Base-by-base conservation (phyloP, 2,888 invertebrate genomes). In the Pseudoips prasinana region DNA sequence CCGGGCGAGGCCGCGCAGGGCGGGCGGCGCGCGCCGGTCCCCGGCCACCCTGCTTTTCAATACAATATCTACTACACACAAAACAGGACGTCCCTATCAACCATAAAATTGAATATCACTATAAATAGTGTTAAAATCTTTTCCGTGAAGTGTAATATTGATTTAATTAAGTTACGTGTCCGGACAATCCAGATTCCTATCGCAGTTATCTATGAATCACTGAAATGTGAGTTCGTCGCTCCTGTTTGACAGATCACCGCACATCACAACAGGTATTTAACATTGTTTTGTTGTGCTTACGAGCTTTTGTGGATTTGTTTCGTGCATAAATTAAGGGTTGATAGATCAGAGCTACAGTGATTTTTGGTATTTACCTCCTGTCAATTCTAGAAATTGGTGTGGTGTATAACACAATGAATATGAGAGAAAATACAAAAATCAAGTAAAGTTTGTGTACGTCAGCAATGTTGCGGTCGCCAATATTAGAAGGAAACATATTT, bases 1-100 rank as follows among this genome's bases (percentile, higher is more conserved):
- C 67, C 77, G 73, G 61, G 53, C 61, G 58, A 65, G 59, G 57
- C 54, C 61, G 65, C 61, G 64, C 58, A 74, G 81, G 83, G 85
- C 83, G 85, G 84, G 84, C 84, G 85, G 86, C 86, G 85, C 86
- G 84, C 80, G 81, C 74, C 56, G 54, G 38, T 51, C 62, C 59
- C 60, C 44, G 59, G 47, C 30, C 64, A 71, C 65, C 67, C 63
- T 54, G 37, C 31, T 35, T 54, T 52, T 48, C 61, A 65, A 66
- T 64, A 64, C 61, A 59, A 59, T 51, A 58, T 43, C 47, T 39
- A 48, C 61, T 56, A 52, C 39, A 55, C 49, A 39, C 49, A 47
- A 33, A 39, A 61, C 54, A 56, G 50, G 65, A 70, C 67, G 72
- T 61, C 45, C 35, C 29, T 40, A 31, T 37, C 28, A 8, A 39